A percentile compares a stretch with the other conserved stretches of the same genome.
phyloP scores from a whole-genome alignment of 1,140 invertebrate species.

The Cydia amplana region DNA sequence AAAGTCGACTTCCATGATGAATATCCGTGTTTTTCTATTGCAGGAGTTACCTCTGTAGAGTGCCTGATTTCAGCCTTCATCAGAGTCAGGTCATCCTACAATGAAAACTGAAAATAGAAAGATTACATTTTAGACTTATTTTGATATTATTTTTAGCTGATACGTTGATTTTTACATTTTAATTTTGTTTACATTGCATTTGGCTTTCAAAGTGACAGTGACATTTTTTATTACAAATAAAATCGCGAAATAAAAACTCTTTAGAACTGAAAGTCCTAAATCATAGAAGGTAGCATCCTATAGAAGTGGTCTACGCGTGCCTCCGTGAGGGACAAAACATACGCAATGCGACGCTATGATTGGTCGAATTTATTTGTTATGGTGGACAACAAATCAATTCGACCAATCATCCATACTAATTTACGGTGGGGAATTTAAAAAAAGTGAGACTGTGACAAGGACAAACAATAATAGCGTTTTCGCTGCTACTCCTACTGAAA shows the following conservation, averaged over 20 bases:
- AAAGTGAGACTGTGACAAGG: too few species aligned
- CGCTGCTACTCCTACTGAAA: too few species aligned
- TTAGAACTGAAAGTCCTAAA: neutral
- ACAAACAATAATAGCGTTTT: too few species aligned
- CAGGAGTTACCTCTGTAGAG: neutral
- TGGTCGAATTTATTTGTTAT: too few species aligned
- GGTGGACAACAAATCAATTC: too few species aligned
- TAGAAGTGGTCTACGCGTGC: too few species aligned
- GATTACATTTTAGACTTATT: neutral
- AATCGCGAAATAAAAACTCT: neutral
- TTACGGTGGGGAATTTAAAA: too few species aligned
- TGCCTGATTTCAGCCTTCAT: neutral
- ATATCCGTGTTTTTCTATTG: neutral
- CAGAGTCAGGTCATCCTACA: neutral
- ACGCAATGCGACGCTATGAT: too few species aligned
- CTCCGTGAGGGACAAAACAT: too few species aligned
- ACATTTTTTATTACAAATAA: neutral
- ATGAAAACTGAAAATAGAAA: neutral
- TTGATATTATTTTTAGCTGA: neutral
- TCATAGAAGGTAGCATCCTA: too few species aligned
- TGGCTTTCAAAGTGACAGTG: neutral
- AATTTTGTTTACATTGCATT: conserved; percentile 8
- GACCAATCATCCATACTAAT: too few species aligned
- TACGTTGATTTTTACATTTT: neutral
- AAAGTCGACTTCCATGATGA: neutral